Evolutionary conservation across 2,888 invertebrate genomes (phyloP), one percentile per base, ranked within the genome.

Genomic region (Thymelicus sylvestris): DNA sequence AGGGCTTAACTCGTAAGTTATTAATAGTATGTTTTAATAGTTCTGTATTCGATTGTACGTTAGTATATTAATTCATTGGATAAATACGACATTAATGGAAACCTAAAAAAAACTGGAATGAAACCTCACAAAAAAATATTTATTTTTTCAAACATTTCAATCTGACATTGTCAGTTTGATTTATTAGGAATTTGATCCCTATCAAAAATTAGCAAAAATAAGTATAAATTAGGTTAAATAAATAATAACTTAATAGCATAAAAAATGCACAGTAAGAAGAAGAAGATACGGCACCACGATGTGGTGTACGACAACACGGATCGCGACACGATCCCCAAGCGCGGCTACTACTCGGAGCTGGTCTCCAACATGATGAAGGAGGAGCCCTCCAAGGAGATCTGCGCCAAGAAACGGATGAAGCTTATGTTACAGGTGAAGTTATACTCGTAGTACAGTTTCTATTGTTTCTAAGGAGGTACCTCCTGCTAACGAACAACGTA

Each of bases 331-430:
- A 86, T 91, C 2, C 92, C 89, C 0, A 92, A 91, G 76, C 82
- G 95, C 41, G 95, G 95, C 15, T 96, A 95, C 81, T 96, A 95
- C 76, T 95, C 95, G 0, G 96, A 96, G 80, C 79, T 95, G 47
- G 92, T 95, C 0, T 94, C 95, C 0, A 92, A 95, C 76, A 83
- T 93, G 83, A 82, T 88, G 1, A 92, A 89, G 72, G 85, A 91
- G 19, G 90, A 91, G 19, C 81, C 86, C 0, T 77, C 85, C 0
- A 87, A 78, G 72, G 87, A 83, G 65, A 75, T 83, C 39, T 94
- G 92, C 73, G 90, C 89, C 2, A 87, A 87, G 64, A 94, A 94
- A 78, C 88, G 91, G 48, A 88, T 89, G 87, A 91, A 91, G 76
- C 79, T 91, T 19, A 86, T 91, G 74, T 78, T 90, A 64, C 88